phyloP scores from a whole-genome alignment of 1,140 invertebrate species.

The Neotoxoptera formosana region DNA sequence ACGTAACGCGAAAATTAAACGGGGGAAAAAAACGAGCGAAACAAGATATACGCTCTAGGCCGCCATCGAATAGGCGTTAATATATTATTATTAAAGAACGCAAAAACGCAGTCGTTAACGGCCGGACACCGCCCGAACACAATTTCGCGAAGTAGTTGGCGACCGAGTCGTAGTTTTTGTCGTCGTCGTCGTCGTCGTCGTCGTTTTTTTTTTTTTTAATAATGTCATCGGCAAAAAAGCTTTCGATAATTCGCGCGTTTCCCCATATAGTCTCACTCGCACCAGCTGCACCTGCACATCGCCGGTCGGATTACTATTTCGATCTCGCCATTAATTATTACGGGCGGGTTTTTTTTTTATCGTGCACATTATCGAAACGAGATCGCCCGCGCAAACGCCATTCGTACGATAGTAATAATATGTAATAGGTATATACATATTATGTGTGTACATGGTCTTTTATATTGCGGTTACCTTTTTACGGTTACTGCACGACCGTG shows the following conservation, averaged over 20 bases:
- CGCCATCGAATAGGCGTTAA: background rate
- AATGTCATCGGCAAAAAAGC: background rate
- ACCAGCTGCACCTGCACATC: background rate
- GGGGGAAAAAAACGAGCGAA: background rate
- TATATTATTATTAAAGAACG: background rate
- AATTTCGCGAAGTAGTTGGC: background rate
- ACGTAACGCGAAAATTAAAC: background rate
- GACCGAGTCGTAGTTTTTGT: background rate
- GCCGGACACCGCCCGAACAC: background rate
- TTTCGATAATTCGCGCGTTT: background rate
- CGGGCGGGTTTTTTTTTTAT: background rate
- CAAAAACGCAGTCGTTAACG: background rate
- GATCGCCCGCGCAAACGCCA: background rate
- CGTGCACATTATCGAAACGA: background rate
- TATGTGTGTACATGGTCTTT: background rate
- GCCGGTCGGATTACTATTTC: background rate
- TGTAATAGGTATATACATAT: no score
- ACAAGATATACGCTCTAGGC: background rate
- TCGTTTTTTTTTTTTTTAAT: background rate
- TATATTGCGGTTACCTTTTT: background rate
- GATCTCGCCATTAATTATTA: background rate
- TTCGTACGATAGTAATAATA: background rate
- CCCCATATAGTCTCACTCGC: no score
- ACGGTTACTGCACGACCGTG: background rate
- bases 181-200: background rate